Evolutionary conservation across 2,888 invertebrate species (phyloP).

Genomic region (Pegoplata infirma): DNA sequence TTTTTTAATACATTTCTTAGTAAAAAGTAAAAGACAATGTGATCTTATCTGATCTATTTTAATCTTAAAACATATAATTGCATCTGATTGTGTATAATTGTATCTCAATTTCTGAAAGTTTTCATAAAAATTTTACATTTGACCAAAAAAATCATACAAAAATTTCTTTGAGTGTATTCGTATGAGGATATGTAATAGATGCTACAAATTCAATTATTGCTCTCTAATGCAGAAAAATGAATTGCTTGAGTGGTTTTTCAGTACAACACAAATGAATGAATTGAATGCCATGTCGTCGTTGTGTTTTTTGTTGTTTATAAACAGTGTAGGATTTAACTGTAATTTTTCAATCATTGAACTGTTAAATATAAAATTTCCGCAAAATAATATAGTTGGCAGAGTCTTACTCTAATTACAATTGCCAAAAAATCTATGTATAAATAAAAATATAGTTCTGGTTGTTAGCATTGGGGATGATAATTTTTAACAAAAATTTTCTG

Average conservation of each 20-base stretch:
- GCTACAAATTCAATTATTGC: slow-evolving; percentile 60
- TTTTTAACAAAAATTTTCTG: too few relatives aligned
- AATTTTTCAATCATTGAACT: slow-evolving; percentile 50
- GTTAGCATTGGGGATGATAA: too few relatives aligned
- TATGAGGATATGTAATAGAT: slow-evolving; percentile 28
- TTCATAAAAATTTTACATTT: too few relatives aligned
- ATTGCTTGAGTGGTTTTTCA: slow-evolving; percentile 52
- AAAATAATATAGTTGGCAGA: slow-evolving; percentile 3
- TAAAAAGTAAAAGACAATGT: too few relatives aligned
- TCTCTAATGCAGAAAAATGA: slow-evolving; percentile 58
- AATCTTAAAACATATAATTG: too few relatives aligned
- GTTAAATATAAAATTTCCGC: slow-evolving; percentile 41
- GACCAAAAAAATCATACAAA: too few relatives aligned
- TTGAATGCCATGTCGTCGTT: neutral
- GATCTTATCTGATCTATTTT: too few relatives aligned
- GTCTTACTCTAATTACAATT: neutral
- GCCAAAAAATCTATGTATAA: slow-evolving; percentile 3
- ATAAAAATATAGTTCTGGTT: neutral
- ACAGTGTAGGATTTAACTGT: slow-evolving; percentile 26
- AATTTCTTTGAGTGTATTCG: neutral
- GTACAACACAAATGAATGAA: slow-evolving; percentile 1
- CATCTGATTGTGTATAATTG: too few relatives aligned
- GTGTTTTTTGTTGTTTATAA: too few relatives aligned
- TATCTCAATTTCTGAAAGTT: too few relatives aligned
- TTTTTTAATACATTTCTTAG: too few relatives aligned